Percentiles rank a stretch among this genome's conserved stretches.
Evolutionary conservation across 2,888 invertebrate species (phyloP).

Genomic region (Melangyna quadrimaculata): DNA sequence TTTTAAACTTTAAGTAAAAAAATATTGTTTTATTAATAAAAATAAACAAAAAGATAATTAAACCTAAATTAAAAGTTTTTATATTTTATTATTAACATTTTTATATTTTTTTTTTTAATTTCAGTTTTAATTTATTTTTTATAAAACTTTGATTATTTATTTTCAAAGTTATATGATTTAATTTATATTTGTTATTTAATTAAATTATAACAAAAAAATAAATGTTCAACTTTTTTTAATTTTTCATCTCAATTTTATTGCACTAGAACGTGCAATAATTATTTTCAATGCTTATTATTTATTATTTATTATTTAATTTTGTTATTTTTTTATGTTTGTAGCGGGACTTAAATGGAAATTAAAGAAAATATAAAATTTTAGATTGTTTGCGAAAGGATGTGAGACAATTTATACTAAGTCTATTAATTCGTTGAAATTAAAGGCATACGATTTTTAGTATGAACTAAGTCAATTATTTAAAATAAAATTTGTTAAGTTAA

Average conservation of each 20-base stretch:
- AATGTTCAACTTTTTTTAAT: neutral
- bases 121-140: neutral
- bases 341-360: neutral
- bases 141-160: neutral
- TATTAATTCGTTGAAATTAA: neutral
- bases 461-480: too few species aligned
- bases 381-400: neutral
- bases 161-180: neutral
- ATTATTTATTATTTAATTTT: constrained; percentile 12
- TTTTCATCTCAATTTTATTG: constrained; percentile 29
- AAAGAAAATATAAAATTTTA: neutral
- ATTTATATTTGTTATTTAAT: neutral
- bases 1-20: constrained; percentile 46
- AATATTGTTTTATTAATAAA: constrained; percentile 19
- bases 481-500: too few species aligned
- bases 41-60: neutral
- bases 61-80: neutral
- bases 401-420: neutral
- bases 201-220: neutral
- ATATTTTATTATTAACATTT: constrained; percentile 1
- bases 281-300: neutral
- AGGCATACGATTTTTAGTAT: too few species aligned
- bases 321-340: neutral
- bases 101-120: neutral
- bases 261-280: constrained; percentile 56